Evolutionary conservation across 2,797 vertebrate species (phyloP).

Genomic region (Acipenser transmontanus): DNA sequence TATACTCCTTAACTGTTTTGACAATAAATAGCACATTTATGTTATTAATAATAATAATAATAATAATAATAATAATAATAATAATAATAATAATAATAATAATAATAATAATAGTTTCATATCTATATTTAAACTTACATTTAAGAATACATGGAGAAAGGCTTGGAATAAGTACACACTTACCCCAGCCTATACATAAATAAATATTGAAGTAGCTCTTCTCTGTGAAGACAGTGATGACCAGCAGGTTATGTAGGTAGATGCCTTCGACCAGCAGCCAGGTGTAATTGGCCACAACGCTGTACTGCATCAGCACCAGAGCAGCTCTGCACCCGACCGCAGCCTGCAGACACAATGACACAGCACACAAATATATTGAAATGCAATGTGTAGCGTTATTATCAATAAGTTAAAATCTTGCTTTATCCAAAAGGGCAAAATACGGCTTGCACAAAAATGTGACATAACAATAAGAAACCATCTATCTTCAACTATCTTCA

Average conservation of each 20-base stretch:
- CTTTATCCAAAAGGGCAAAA: too few species aligned
- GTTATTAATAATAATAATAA: not conserved
- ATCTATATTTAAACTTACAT: too few species aligned
- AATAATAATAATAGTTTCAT: too few species aligned
- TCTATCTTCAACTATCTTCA: too few species aligned
- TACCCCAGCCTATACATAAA: constrained; percentile 86
- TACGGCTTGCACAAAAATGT: too few species aligned
- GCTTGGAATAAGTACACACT: constrained; percentile 33
- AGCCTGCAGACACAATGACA: constrained; percentile 48
- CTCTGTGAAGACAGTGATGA: constrained; percentile 71
- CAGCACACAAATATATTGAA: not conserved
- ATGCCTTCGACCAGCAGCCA: constrained; percentile 91
- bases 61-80: constrained; percentile 1
- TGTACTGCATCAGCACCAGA: constrained; percentile 86
- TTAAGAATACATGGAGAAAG: too few species aligned
- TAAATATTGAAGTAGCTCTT: constrained; percentile 78
- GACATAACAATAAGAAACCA: too few species aligned
- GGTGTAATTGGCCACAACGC: constrained; percentile 84
- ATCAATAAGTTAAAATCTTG: not conserved
- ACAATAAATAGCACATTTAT: not conserved
- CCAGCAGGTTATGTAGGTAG: constrained; percentile 81
- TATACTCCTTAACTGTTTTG: not conserved
- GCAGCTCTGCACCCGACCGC: constrained; percentile 72
- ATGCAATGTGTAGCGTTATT: not conserved
- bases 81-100: not conserved